These are phyloP conservation scores for Zalophus californianus DNA, from an alignment of 2,797 vertebrate species.

Conservation along the genomic window DNA sequence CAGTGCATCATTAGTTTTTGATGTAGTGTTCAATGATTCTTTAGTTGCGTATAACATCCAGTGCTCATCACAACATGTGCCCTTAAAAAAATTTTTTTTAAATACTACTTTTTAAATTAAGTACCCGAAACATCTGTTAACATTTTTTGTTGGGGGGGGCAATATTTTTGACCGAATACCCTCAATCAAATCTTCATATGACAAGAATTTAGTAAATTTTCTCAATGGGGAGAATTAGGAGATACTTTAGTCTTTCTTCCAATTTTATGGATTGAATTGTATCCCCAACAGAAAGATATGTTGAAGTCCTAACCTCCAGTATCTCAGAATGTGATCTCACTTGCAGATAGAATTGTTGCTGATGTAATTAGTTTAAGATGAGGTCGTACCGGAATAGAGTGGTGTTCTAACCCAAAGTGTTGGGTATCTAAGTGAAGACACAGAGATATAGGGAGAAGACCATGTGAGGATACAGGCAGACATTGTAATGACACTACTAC, in stretches of 20 bases:
- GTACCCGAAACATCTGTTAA: not conserved
- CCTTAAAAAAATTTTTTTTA: not conserved
- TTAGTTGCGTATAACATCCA: too few species aligned
- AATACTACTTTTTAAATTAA: not conserved
- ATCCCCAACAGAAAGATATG: not conserved
- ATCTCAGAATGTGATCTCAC: not conserved
- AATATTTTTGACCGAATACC: not conserved
- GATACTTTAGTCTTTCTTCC: not conserved
- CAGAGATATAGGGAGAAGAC: not conserved
- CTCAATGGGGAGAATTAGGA: not conserved
- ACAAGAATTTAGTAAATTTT: not conserved
- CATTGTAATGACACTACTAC: rapidly evolving
- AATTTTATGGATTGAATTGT: not conserved
- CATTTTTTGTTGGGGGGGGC: not conserved
- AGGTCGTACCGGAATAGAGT: not conserved
- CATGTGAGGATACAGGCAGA: not conserved
- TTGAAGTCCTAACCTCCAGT: not conserved
- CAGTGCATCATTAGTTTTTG: too few species aligned
- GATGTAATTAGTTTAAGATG: not conserved
- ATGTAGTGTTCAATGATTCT: too few species aligned
- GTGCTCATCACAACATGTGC: too few species aligned
- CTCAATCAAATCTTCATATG: not conserved
- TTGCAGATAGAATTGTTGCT: not conserved
- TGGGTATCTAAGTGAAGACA: not conserved
- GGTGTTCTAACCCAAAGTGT: not conserved